Evolutionary conservation across 2,113 vertebrate genomes (phyloP).

Genomic region (Scalopus aquaticus): DNA sequence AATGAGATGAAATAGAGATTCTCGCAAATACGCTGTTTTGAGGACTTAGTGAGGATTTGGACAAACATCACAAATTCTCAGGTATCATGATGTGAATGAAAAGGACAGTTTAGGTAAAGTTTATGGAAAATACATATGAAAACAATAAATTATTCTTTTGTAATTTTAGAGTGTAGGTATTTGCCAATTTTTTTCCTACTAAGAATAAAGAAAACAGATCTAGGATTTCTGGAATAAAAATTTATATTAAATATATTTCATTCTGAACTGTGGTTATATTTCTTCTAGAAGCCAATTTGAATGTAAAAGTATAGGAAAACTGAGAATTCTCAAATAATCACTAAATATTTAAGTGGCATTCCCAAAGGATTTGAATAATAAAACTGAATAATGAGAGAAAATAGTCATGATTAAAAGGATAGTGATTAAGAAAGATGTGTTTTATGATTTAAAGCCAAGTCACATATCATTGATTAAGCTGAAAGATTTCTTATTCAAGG

Average conservation of each 20-base stretch:
- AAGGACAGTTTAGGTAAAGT: neutral
- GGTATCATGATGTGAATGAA: neutral
- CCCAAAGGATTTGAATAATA: slow-evolving; percentile 30
- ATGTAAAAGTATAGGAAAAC: neutral
- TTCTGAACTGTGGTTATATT: neutral
- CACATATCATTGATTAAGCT: neutral
- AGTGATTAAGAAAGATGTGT: neutral
- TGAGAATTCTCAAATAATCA: neutral
- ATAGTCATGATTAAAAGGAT: slow-evolving; percentile 14
- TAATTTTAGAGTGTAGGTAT: neutral
- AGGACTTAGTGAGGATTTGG: neutral
- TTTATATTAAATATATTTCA: neutral
- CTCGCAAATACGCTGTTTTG: neutral
- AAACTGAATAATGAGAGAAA: neutral
- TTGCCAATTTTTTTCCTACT: neutral
- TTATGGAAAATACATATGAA: slow-evolving; percentile 27
- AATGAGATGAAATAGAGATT: neutral
- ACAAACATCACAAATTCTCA: neutral
- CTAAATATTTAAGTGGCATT: neutral
- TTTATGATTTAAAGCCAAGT: slow-evolving; percentile 1
- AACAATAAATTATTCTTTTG: neutral
- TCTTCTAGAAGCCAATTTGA: neutral
- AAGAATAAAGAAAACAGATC: neutral
- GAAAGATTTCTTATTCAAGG: neutral
- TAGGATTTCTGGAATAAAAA: slow-evolving; percentile 29